These are phyloP conservation scores for Platysternon megacephalum DNA, from an alignment of 2,113 vertebrate genomes.

Conservation along the genomic window DNA sequence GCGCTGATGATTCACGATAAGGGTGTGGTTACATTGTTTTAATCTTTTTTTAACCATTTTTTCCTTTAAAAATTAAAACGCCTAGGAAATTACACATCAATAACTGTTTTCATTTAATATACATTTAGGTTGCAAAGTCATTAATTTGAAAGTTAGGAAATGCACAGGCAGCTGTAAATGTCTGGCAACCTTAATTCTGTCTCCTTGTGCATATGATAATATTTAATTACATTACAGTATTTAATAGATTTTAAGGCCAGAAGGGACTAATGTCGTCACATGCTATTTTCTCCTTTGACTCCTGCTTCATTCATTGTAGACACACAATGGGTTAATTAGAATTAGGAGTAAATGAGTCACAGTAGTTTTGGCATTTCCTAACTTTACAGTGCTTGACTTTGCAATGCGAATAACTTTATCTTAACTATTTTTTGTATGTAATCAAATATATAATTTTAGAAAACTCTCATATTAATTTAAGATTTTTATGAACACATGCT, in stretches of 20 bases:
- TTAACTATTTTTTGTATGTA: not conserved
- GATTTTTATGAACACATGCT: not conserved
- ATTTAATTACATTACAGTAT: fast-evolving
- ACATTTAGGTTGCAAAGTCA: not conserved
- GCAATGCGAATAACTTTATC: not conserved
- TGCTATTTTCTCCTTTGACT: not conserved
- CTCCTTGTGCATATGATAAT: fast-evolving
- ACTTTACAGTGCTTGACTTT: not conserved
- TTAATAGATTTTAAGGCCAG: not conserved
- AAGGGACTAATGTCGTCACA: not conserved
- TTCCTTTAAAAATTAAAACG: not conserved
- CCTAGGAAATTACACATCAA: not conserved
- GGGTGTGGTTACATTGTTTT: not conserved
- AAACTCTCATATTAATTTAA: not conserved
- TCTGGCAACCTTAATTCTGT: not conserved
- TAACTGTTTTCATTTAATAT: not conserved
- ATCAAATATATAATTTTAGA: not conserved
- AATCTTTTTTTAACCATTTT: not conserved
- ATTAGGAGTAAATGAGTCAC: not conserved
- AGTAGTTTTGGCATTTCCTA: not conserved
- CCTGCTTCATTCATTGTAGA: not conserved
- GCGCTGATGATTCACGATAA: not conserved
- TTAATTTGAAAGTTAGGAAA: not conserved
- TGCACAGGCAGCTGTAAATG: not conserved
- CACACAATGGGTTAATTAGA: not conserved